Base-by-base conservation (phyloP, 2,888 invertebrate genomes). In the Pinctada fucata region DNA sequence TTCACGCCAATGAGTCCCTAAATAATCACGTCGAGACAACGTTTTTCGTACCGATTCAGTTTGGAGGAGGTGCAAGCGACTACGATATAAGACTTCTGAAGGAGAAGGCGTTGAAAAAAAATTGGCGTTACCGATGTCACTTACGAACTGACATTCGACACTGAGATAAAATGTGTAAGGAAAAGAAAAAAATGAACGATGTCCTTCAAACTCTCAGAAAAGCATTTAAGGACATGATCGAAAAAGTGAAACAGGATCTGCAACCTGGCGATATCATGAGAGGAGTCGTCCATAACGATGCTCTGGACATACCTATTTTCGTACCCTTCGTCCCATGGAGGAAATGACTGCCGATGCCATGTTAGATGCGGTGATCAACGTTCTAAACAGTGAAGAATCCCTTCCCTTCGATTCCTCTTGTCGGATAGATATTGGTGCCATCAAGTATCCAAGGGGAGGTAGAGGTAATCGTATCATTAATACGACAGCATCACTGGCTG, bases 161-260 rank as follows among this genome's bases (percentile, higher is more conserved):
- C 68, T 48, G 50, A 4, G 16, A 50, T 47, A 66, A 66, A 8
- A 45, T 66, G 8, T 66, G 8, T 47, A 66, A 31, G n/a, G 16
- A 66, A 66, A 66, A 66, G 16, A 66, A 66, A 16, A 66, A 66
- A 66, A 66, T 66, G 66, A 66, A 66, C 8, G 66, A 66, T 8
- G 66, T 66, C 13, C 31, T 45, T 45, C 45, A 66, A 45, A n/a
- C 47, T 66, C 66, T 66, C 66, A 66, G 66, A 13, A n/a, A 66
- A 66, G n/a, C n/a, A n/a, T n/a, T n/a, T n/a, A n/a, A n/a, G n/a
- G n/a, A n/a, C n/a, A n/a, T n/a, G n/a, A n/a, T n/a, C n/a, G n/a
- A n/a, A n/a, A n/a, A n/a, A n/a, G n/a, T n/a, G n/a, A n/a, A n/a
- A n/a, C n/a, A n/a, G n/a, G n/a, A n/a, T n/a, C n/a, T n/a, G n/a